Conservation (phyloP, 53 echinoderm and acorn worm genomes). For the Paracentrotus lividus region DNA sequence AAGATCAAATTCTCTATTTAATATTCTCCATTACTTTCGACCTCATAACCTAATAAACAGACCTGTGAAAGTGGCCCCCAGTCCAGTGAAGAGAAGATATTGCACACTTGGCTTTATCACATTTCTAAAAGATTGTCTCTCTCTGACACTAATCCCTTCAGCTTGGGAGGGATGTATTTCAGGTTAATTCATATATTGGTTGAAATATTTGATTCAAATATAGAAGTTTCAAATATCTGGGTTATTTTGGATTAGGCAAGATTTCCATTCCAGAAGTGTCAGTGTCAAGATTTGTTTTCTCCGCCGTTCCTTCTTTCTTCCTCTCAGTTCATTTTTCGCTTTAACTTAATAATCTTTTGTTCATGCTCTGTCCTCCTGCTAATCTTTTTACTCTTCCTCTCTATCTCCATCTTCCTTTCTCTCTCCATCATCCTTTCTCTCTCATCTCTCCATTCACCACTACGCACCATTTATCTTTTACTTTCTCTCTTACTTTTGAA, state of each 20-base stretch:
- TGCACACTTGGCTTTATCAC: not conserved
- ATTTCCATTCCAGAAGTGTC: too few species aligned
- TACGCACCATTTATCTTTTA: too few species aligned
- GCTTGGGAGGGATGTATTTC: not conserved
- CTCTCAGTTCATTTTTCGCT: not conserved
- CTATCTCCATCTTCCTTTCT: not conserved
- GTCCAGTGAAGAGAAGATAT: not conserved
- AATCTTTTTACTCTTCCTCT: not conserved
- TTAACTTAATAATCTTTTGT: not conserved
- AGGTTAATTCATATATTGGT: not conserved
- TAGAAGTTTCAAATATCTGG: not conserved
- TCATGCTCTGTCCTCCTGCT: too few species aligned
- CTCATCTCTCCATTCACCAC: too few species aligned
- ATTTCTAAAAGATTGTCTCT: not conserved
- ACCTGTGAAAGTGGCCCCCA: not conserved
- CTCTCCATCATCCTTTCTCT: not conserved
- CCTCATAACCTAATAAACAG: slow-evolving; percentile 1
- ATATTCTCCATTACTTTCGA: not conserved
- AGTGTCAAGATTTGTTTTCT: not conserved
- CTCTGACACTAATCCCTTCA: not conserved
- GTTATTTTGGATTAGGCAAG: too few species aligned
- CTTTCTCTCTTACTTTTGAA: too few species aligned
- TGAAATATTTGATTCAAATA: not conserved
- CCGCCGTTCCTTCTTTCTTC: not conserved
- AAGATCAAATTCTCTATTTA: slow-evolving; percentile 7